A percentile compares a stretch with the other conserved stretches of the same genome.
These are phyloP conservation scores for Cistogaster globosa DNA, from an alignment of 2,888 invertebrate genomes.

Conservation along the genomic window DNA sequence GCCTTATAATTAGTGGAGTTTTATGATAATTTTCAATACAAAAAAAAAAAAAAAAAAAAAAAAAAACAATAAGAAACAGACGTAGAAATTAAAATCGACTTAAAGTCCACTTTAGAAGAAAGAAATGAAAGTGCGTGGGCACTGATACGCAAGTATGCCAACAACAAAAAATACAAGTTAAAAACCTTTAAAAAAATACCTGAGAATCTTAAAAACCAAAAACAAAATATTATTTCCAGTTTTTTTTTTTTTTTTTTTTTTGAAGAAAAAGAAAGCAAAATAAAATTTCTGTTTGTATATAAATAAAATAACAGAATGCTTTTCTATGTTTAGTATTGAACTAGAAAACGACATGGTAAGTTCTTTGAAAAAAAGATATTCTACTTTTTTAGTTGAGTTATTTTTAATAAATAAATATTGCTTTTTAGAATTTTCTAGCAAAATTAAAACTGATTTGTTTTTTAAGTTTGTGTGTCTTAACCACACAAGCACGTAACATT, in stretches of 20 bases:
- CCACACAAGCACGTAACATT: slow-evolving; percentile 28
- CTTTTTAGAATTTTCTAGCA: slow-evolving; percentile 41
- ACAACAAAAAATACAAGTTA: slow-evolving; percentile 14
- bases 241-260: slow-evolving; percentile 14
- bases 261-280: slow-evolving; percentile 9
- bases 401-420: not conserved
- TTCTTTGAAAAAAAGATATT: not conserved
- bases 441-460: slow-evolving; percentile 39
- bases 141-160: not conserved
- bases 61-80: slow-evolving; percentile 1
- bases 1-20: slow-evolving; percentile 53
- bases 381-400: not conserved
- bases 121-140: not conserved
- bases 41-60: no score
- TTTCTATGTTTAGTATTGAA: slow-evolving; percentile 43
- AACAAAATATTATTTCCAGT: slow-evolving; percentile 11
- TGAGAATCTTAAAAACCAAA: not conserved
- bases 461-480: slow-evolving; percentile 13
- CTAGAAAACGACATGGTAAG: slow-evolving; percentile 64
- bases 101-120: not conserved
- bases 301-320: slow-evolving; percentile 52
- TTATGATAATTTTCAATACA: slow-evolving; percentile 58
- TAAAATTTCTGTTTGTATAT: slow-evolving; percentile 43
- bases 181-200: slow-evolving; percentile 37
- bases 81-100: slow-evolving; percentile 1